Evolutionary conservation across 2,888 invertebrate species (phyloP), one percentile per base, ranked within the genome.

Genomic region (Agapetus fuscipes): DNA sequence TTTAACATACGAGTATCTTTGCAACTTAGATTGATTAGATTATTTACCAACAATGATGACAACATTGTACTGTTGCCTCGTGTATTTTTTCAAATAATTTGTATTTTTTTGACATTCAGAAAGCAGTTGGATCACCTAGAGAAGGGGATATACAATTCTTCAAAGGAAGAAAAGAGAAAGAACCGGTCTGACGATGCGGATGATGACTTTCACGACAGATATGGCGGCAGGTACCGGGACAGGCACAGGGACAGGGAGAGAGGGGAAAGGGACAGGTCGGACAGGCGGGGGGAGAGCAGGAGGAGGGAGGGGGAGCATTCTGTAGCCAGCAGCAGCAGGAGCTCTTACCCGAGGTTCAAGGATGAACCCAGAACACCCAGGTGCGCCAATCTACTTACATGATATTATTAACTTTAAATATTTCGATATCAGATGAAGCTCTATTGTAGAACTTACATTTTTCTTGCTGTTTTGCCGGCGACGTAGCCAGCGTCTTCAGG

Each of bases 331-430:
- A 70, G 59, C 46, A 55, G 75, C 55, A 57, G 67, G 34, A 70
- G 69, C 51, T 63, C 66, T 46, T 70, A 70, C 55, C 75, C 76
- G 0, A 70, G 80, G 32, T 86, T 86, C 55, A 80, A 74, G 54
- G 89, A 91, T 66, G 93, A 91, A 56, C 91, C 93, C 0, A 74
- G 74, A 43, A 94, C 93, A 9, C 94, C 94, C 1, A 78, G 75
- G 61, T 72, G n/a, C n/a, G n/a, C n/a, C n/a, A n/a, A n/a, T n/a
- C n/a, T n/a, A n/a, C n/a, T n/a, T n/a, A n/a, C n/a, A n/a, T n/a
- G n/a, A n/a, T n/a, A n/a, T n/a, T n/a, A n/a, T n/a, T n/a, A n/a
- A n/a, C n/a, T n/a, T n/a, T n/a, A n/a, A n/a, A n/a, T n/a, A n/a
- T n/a, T n/a, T n/a, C n/a, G n/a, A n/a, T n/a, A n/a, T n/a, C n/a